phyloP scores from a whole-genome alignment of 1,140 invertebrate genomes.

The Battus philenor region DNA sequence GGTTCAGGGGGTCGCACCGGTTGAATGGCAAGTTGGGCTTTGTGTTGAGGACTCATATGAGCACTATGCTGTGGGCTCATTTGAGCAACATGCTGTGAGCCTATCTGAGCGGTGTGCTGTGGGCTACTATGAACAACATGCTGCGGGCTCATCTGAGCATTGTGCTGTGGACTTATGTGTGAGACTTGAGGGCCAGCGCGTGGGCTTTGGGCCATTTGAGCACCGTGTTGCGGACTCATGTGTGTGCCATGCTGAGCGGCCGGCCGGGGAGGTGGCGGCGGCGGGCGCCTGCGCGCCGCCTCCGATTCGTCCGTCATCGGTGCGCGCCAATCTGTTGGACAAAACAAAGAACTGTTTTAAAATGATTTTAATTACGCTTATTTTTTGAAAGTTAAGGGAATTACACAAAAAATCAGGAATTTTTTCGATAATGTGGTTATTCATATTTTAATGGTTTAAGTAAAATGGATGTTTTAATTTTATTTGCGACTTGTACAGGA shows the following conservation, averaged over 20 bases:
- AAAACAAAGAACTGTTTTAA: conserved; percentile 20
- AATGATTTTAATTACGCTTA: neutral
- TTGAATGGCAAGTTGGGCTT: conserved; percentile 16
- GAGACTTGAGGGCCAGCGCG: neutral
- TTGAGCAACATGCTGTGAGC: neutral
- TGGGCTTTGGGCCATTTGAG: neutral
- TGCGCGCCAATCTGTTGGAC: conserved; percentile 66
- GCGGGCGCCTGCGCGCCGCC: conserved; percentile 46
- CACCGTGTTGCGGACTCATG: neutral
- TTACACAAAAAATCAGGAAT: neutral
- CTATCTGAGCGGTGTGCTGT: neutral
- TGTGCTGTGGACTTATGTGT: conserved; percentile 5
- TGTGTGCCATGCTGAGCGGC: conserved; percentile 17
- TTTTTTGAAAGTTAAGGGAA: too few relatives aligned
- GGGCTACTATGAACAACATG: neutral
- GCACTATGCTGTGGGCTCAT: neutral
- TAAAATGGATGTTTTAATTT: neutral
- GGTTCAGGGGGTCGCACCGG: conserved; percentile 37
- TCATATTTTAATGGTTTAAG: neutral
- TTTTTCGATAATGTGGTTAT: neutral
- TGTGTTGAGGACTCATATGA: conserved; percentile 1
- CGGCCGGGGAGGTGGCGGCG: conserved; percentile 48
- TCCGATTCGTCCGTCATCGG: conserved; percentile 65
- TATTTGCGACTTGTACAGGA: too few relatives aligned
- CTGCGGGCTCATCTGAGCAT: conserved; percentile 1